A percentile compares a stretch with the other conserved stretches of the same genome.
Evolutionary conservation across 2,888 invertebrate genomes (phyloP).

Genomic region (Zonitis immaculata): DNA sequence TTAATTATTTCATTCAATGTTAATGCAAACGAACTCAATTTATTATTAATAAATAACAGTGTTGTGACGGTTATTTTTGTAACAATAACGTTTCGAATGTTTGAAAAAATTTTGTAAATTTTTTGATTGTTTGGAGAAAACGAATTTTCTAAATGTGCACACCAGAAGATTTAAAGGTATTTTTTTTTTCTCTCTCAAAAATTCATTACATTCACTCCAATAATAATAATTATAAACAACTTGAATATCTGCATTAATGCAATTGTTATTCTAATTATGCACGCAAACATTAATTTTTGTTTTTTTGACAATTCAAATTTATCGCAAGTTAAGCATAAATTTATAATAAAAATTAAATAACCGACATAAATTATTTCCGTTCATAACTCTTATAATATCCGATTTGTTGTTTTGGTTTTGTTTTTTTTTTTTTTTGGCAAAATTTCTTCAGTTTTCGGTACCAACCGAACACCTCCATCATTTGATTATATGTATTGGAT

Average conservation of each 20-base stretch:
- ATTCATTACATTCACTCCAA: slow-evolving; percentile 7
- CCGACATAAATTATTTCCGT: slow-evolving; percentile 15
- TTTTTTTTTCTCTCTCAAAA: slow-evolving; percentile 9
- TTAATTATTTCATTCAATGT: background rate
- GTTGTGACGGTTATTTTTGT: slow-evolving; percentile 4
- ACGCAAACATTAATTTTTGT: slow-evolving; percentile 33
- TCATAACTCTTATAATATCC: slow-evolving; percentile 1
- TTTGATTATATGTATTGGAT: slow-evolving; percentile 3
- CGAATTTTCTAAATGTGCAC: slow-evolving; percentile 45
- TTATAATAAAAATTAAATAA: background rate
- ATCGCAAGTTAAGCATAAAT: slow-evolving; percentile 1
- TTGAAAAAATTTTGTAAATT: background rate
- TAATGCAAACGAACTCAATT: background rate
- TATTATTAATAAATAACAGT: background rate
- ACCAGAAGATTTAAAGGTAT: slow-evolving; percentile 51
- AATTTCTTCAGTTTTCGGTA: background rate
- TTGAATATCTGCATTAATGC: slow-evolving; percentile 34
- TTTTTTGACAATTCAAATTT: slow-evolving; percentile 3
- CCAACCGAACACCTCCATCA: background rate
- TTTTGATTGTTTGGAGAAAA: too few species aligned
- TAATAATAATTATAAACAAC: slow-evolving; percentile 9
- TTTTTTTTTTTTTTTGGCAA: background rate
- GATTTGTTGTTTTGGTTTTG: background rate
- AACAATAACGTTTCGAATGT: background rate
- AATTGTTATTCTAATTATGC: slow-evolving; percentile 35